phyloP scores from a whole-genome alignment of 2,797 vertebrate species.

The Petrocephalus sullivani region DNA sequence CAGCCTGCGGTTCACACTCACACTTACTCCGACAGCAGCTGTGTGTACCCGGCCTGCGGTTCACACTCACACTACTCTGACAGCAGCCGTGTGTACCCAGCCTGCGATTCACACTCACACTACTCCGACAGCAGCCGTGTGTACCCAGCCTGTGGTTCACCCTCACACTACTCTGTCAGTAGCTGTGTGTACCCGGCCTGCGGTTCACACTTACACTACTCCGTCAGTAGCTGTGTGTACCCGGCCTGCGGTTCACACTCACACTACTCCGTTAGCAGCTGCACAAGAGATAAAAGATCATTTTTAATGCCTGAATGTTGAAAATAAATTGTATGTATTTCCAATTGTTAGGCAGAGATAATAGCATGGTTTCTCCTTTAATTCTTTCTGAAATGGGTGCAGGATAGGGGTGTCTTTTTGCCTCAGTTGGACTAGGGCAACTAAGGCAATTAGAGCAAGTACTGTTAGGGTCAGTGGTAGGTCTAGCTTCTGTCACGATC shows the following conservation, averaged over 20 bases:
- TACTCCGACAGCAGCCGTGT: too few species aligned
- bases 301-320: not conserved
- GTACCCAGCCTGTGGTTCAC: too few species aligned
- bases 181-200: too few species aligned
- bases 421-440: not conserved
- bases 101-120: too few species aligned
- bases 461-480: not conserved
- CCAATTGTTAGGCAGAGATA: not conserved
- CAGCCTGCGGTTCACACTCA: too few species aligned
- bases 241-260: not conserved
- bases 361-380: not conserved
- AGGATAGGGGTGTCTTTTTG: not conserved
- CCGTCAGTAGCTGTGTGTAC: not conserved
- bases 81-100: too few species aligned
- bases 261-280: not conserved
- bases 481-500: not conserved
- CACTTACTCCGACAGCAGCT: too few species aligned
- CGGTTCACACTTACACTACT: too few species aligned
- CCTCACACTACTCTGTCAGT: too few species aligned
- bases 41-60: too few species aligned
- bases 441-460: not conserved
- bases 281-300: not conserved
- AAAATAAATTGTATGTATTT: not conserved
- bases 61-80: too few species aligned
- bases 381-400: not conserved